Percentiles rank a stretch among this genome's conserved stretches.
phyloP scores from a whole-genome alignment of 2,888 invertebrate species.

The Lycocerus yunnanus region DNA sequence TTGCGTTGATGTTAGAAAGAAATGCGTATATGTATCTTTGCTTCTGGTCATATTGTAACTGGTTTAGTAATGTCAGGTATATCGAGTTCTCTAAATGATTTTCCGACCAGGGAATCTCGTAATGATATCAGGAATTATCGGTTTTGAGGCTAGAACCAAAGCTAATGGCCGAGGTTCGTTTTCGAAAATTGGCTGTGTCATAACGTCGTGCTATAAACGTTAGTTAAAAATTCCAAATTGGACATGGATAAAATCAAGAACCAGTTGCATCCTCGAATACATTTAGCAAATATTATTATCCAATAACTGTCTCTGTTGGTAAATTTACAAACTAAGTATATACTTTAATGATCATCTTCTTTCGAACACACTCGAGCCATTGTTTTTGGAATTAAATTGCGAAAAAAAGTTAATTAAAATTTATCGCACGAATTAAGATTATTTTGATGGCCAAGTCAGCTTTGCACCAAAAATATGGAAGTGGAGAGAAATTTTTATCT shows the following conservation, averaged over 20 bases:
- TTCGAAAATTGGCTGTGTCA: background rate
- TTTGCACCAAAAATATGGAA: background rate
- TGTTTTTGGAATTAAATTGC: background rate
- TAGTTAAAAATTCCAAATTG: conserved; percentile 24
- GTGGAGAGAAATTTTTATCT: background rate
- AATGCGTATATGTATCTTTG: conserved; percentile 6
- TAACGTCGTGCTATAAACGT: background rate
- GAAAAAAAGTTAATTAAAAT: background rate
- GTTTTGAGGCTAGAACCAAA: background rate
- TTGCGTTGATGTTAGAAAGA: conserved; percentile 1
- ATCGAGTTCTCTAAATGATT: conserved; percentile 14
- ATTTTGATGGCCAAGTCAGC: background rate
- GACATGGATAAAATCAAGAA: conserved; percentile 27
- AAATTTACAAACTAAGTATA: conserved; percentile 31
- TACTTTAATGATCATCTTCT: background rate
- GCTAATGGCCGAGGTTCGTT: background rate
- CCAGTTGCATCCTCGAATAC: conserved; percentile 35
- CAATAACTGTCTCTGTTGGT: conserved; percentile 33
- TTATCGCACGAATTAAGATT: background rate
- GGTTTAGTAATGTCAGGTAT: conserved; percentile 10
- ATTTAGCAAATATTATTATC: conserved; percentile 37
- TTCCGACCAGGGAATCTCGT: background rate
- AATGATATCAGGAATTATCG: background rate
- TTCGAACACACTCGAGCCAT: background rate
- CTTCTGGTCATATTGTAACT: conserved; percentile 6